phyloP scores from a whole-genome alignment of 2,888 invertebrate genomes.

The Lasioglossum calceatum region DNA sequence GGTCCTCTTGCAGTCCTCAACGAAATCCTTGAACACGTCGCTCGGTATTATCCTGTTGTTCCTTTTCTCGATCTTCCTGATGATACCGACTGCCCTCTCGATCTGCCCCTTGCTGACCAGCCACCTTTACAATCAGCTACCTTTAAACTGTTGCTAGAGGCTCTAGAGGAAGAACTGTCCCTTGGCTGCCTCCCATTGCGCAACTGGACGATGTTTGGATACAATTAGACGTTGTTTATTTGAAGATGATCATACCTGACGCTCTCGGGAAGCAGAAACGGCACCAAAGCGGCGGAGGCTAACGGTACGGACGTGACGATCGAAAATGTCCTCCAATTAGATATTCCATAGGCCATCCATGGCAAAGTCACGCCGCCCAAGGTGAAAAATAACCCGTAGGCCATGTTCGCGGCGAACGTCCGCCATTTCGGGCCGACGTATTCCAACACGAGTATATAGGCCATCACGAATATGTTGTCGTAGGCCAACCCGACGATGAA shows the following conservation, averaged over 20 bases:
- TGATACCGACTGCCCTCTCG: conserved; percentile 29
- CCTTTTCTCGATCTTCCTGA: conserved; percentile 34
- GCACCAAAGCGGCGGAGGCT: background rate
- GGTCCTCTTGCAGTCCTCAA: conserved; percentile 29
- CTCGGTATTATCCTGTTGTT: conserved; percentile 15
- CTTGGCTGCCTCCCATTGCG: background rate
- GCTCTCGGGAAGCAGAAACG: conserved; percentile 46
- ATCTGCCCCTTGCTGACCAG: conserved; percentile 39
- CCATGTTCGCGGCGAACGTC: conserved; percentile 85
- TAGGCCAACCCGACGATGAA: conserved; percentile 72
- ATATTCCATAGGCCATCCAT: conserved; percentile 84
- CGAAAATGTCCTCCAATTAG: conserved; percentile 40
- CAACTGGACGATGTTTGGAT: background rate
- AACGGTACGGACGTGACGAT: conserved; percentile 35
- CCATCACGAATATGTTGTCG: conserved; percentile 67
- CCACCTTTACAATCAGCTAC: conserved; percentile 40
- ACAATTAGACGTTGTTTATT: background rate
- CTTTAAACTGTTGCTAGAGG: background rate
- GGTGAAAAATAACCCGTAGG: conserved; percentile 85
- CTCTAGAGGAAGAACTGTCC: background rate
- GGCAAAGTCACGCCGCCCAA: conserved; percentile 84
- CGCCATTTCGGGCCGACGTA: conserved; percentile 85
- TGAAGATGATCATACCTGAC: conserved; percentile 36
- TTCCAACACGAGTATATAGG: conserved; percentile 83
- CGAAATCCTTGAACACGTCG: conserved; percentile 32